Conservation (phyloP, 2,113 vertebrate species). For the Sphyrna mokarran region DNA sequence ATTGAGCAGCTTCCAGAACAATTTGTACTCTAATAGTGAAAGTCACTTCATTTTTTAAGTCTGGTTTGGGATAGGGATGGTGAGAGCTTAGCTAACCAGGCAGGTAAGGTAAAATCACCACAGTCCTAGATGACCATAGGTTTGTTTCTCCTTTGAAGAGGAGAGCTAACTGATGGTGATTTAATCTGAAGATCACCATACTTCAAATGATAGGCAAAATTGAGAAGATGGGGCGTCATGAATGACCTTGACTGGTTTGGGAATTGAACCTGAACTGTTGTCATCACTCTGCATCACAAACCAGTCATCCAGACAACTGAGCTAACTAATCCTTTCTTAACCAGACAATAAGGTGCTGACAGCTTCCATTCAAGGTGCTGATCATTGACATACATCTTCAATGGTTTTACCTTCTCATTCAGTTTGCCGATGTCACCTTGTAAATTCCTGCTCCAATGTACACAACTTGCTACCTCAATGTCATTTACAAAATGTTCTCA, state of each 20-base stretch:
- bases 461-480: neutral
- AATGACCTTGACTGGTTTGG: no score
- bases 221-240: no score
- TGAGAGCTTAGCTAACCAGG: neutral
- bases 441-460: neutral
- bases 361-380: neutral
- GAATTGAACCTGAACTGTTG: no score
- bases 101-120: neutral
- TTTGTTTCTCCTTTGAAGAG: no score
- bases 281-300: no score
- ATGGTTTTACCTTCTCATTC: neutral
- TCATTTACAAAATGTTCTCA: neutral
- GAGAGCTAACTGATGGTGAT: no score
- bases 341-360: neutral
- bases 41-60: neutral
- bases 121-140: no score
- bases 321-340: neutral
- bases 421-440: neutral
- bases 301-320: no score
- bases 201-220: no score
- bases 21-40: neutral
- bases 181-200: no score
- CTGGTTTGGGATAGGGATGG: neutral
- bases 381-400: neutral
- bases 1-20: neutral